Base-by-base conservation (phyloP, 2,797 vertebrate genomes). In the Poeciliopsis presidionis region DNA sequence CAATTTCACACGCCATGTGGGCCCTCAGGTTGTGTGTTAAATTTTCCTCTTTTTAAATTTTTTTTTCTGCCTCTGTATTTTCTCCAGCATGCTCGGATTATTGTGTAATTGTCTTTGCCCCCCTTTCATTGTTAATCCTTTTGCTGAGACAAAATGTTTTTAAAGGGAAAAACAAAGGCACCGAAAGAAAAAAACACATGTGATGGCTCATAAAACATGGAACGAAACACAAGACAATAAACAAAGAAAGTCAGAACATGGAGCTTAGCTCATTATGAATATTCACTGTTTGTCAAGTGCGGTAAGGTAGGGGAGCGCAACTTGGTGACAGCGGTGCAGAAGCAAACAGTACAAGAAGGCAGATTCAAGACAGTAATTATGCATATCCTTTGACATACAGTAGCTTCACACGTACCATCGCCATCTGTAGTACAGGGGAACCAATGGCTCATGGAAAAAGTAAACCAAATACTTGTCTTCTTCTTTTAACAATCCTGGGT, bases 11-110 rank as follows among this genome's bases (percentile, higher is more conserved):
- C 88, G 89, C 86, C 73, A 86, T 88, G 83, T 88, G 88, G 87
- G 90, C 95, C 93, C 92, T 92, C 83, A 85, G 94, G 94, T 93
- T 93, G 89, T 90, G 88, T 92, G 90, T 94, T 84, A 90, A 92
- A 94, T 92, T 89, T 76, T 41, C 79, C 79, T 65, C 79, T 51
- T 28, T 53, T 69, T 78, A 39, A 39, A 5, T 43, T 20, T 16
- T 59, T 28, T 43, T 11, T 74, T 46, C 20, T 45, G 72, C 59
- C 36, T 46, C 55, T 75, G 28, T 73, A 39, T 41, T 67, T 67
- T 85, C 77, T 88, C 83, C 67, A 1, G 81, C 73, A 30, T 81
- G 86, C 87, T 79, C 45, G 76, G 81, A 91, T 91, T 86, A 92
- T 92, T 93, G 88, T 90, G 88, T 86, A 90, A 88, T 91, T 91